Evolutionary conservation across 2,888 invertebrate genomes (phyloP).

Genomic region (Steinernema scapterisci): DNA sequence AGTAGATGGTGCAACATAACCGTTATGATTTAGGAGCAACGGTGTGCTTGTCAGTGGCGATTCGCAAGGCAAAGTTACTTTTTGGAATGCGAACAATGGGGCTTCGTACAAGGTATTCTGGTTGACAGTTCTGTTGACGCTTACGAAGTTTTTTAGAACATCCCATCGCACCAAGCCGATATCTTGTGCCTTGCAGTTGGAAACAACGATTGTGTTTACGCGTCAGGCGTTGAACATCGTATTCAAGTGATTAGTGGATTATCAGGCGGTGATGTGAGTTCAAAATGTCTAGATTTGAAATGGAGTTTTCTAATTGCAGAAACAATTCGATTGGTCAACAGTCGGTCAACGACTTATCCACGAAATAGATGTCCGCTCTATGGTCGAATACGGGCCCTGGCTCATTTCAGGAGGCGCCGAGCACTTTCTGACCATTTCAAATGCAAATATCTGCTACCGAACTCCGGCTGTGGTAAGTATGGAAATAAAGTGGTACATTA

Average conservation of each 20-base stretch:
- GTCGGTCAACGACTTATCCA: slow-evolving; percentile 49
- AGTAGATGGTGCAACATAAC: background rate
- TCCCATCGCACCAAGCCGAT: slow-evolving; percentile 53
- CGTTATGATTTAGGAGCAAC: background rate
- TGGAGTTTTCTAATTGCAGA: background rate
- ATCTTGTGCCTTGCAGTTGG: slow-evolving; percentile 48
- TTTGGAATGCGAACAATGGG: slow-evolving; percentile 53
- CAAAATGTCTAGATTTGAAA: background rate
- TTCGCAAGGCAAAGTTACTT: slow-evolving; percentile 55
- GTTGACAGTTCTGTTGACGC: slow-evolving; percentile 16
- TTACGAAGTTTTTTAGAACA: slow-evolving; percentile 41
- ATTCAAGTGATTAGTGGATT: slow-evolving; percentile 50
- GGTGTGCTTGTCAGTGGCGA: slow-evolving; percentile 53
- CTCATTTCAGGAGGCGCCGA: slow-evolving; percentile 51
- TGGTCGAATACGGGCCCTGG: slow-evolving; percentile 42
- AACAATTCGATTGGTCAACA: slow-evolving; percentile 46
- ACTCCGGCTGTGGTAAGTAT: background rate
- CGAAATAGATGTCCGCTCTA: slow-evolving; percentile 46
- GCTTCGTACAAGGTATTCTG: slow-evolving; percentile 47
- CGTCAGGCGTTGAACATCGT: slow-evolving; percentile 59
- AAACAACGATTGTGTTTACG: slow-evolving; percentile 43
- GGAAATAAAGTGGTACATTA: no score
- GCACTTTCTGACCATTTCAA: slow-evolving; percentile 34
- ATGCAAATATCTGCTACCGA: background rate
- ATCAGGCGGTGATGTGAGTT: slow-evolving; percentile 7